A percentile compares a stretch with the other conserved stretches of the same genome.
Conservation (phyloP, 2,888 invertebrate species). For the Stenolophus ochropezus region DNA sequence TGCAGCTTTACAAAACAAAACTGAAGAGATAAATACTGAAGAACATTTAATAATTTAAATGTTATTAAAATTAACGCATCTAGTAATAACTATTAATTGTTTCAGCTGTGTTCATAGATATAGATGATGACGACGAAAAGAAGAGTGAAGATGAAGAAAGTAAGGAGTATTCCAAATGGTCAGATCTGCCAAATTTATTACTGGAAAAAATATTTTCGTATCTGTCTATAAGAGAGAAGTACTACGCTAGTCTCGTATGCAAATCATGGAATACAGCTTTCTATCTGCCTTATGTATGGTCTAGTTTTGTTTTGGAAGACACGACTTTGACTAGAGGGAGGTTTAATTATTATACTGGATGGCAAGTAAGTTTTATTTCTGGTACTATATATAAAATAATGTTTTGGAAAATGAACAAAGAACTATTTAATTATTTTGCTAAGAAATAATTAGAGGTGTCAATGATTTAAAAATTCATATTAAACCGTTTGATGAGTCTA, state of each 20-base stretch:
- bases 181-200: slow-evolving; percentile 81
- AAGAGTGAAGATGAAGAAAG: slow-evolving; percentile 69
- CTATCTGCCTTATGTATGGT: slow-evolving; percentile 85
- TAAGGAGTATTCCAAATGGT: slow-evolving; percentile 78
- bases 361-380: slow-evolving; percentile 75
- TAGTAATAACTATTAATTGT: not conserved
- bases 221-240: slow-evolving; percentile 81
- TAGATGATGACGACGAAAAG: slow-evolving; percentile 69
- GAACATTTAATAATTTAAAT: no score
- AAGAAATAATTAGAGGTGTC: no score
- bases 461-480: no score
- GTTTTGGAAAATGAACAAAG: no score
- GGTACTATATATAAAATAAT: no score
- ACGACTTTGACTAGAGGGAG: slow-evolving; percentile 83
- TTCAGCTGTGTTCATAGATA: slow-evolving; percentile 61
- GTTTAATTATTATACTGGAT: slow-evolving; percentile 88
- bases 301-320: slow-evolving; percentile 82
- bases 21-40: no score
- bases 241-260: slow-evolving; percentile 84
- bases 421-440: no score
- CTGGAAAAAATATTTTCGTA: slow-evolving; percentile 84
- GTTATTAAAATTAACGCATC: no score
- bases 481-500: no score
- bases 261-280: slow-evolving; percentile 81
- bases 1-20: no score